Conservation (phyloP, 2,113 vertebrate genomes). For the Apteryx mantelli region DNA sequence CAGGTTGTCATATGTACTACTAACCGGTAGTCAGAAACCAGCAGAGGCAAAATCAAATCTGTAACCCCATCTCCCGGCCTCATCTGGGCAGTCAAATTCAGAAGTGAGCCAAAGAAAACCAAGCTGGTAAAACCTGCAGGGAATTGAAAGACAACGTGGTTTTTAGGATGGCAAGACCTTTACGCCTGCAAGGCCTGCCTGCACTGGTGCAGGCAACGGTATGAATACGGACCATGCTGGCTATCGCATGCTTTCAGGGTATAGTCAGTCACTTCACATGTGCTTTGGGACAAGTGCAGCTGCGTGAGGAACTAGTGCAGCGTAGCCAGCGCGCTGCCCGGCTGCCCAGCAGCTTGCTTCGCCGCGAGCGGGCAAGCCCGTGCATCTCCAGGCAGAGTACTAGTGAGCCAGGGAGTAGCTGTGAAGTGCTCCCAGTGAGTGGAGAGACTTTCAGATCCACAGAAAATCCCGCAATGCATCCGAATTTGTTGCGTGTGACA, state of each 20-base stretch:
- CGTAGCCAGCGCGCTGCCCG: not conserved
- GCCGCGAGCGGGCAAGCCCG: not conserved
- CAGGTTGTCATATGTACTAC: not conserved
- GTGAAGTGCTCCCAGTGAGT: not conserved
- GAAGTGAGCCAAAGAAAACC: not conserved
- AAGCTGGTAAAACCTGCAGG: not conserved
- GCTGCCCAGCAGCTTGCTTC: not conserved
- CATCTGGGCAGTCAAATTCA: not conserved
- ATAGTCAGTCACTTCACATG: not conserved
- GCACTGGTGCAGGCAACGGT: not conserved
- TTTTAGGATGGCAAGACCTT: not conserved
- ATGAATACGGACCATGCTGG: not conserved
- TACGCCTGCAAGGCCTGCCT: not conserved
- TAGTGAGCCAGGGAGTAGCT: not conserved
- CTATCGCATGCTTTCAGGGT: not conserved
- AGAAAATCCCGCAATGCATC: not conserved
- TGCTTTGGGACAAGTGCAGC: not conserved
- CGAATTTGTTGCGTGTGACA: not conserved
- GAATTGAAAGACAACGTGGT: not conserved
- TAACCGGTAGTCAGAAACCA: not conserved
- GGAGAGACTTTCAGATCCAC: not conserved
- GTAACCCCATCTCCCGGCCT: conserved; percentile 46
- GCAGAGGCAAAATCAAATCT: not conserved
- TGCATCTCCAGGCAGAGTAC: not conserved
- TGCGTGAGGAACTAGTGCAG: not conserved